Percentiles rank a stretch among this genome's conserved stretches.
Conservation (phyloP, 2,888 invertebrate species). For the Tetramorium bicarinatum region DNA sequence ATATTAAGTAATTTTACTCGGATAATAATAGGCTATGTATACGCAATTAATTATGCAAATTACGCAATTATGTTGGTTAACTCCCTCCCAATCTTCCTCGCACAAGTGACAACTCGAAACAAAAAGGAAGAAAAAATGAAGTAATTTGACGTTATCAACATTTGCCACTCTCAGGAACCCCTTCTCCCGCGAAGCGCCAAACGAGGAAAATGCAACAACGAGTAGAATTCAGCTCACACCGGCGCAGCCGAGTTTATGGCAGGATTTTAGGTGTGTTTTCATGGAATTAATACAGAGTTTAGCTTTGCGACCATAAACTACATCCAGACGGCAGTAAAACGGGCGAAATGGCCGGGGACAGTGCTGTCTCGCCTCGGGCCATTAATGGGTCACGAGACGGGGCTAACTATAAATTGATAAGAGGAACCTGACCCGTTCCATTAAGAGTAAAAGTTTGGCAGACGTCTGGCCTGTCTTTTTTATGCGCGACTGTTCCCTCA, state of each 20-base stretch:
- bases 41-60: neutral
- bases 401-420: constrained; percentile 82
- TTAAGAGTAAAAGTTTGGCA: constrained; percentile 72
- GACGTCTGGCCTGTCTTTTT: constrained; percentile 52
- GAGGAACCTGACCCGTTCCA: constrained; percentile 76
- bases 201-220: constrained; percentile 67
- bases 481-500: constrained; percentile 26
- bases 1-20: neutral
- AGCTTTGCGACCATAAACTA: constrained; percentile 83
- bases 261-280: constrained; percentile 82
- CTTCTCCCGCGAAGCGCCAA: neutral
- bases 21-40: too few relatives aligned
- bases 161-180: constrained; percentile 8
- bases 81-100: neutral
- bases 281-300: constrained; percentile 84
- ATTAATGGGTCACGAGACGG: constrained; percentile 83
- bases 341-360: constrained; percentile 81
- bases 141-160: constrained; percentile 37
- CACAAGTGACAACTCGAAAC: neutral
- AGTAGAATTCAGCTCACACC: constrained; percentile 71
- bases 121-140: neutral
- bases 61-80: constrained; percentile 1
- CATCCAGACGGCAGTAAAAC: constrained; percentile 84
- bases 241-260: constrained; percentile 73
- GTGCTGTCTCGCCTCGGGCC: constrained; percentile 78